Evolutionary conservation across 2,888 invertebrate species (phyloP).

Genomic region (Odontocolon sp.): DNA sequence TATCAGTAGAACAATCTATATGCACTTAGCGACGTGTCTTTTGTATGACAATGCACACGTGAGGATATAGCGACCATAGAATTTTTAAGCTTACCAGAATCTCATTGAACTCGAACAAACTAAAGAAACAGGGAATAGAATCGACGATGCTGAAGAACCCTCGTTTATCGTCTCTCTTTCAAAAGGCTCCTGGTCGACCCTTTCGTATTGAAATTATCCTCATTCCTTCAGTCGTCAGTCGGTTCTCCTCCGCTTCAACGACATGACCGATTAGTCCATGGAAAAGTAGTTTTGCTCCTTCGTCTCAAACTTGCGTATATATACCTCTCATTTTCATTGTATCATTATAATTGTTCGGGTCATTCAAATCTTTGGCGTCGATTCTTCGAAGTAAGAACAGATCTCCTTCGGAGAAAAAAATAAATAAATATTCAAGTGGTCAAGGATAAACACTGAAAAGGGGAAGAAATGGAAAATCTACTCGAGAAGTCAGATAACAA

Average conservation of each 20-base stretch:
- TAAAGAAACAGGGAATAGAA: constrained; percentile 21
- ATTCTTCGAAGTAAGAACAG: neutral
- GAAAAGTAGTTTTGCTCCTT: constrained; percentile 5
- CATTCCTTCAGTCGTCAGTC: constrained; percentile 36
- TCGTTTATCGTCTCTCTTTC: constrained; percentile 42
- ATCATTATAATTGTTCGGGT: neutral
- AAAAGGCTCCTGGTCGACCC: constrained; percentile 42
- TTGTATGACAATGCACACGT: constrained; percentile 15
- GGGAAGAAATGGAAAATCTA: neutral
- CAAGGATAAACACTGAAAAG: neutral
- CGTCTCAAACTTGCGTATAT: constrained; percentile 1
- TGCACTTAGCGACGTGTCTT: neutral
- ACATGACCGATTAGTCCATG: constrained; percentile 53
- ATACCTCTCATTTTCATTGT: neutral
- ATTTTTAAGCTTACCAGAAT: constrained; percentile 33
- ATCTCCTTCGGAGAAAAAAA: constrained; percentile 2
- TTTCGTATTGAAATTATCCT: constrained; percentile 49
- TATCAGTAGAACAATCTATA: constrained; percentile 8
- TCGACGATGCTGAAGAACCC: constrained; percentile 39
- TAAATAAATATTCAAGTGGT: constrained; percentile 10
- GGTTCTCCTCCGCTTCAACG: constrained; percentile 28
- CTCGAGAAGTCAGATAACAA: constrained; percentile 7
- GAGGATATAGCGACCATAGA: constrained; percentile 11
- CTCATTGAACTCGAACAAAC: constrained; percentile 37
- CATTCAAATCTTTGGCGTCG: neutral